These are phyloP conservation scores for Labeo calbasu DNA, from an alignment of 2,797 vertebrate genomes.

Conservation along the genomic window DNA sequence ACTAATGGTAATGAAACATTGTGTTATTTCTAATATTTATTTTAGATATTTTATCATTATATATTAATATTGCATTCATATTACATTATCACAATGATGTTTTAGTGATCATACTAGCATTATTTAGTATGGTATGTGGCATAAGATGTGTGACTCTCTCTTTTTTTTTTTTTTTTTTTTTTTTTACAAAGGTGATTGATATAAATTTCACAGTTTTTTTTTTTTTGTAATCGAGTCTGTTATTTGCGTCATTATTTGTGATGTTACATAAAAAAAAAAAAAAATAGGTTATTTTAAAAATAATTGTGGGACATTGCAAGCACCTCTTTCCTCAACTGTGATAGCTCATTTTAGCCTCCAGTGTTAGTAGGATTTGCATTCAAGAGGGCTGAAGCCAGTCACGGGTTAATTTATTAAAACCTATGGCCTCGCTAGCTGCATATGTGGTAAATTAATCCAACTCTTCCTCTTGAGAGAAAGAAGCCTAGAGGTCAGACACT, in stretches of 20 bases:
- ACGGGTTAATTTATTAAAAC: not conserved
- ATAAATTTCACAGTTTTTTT: not conserved
- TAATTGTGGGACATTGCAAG: not conserved
- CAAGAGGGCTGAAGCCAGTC: not conserved
- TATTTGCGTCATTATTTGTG: not conserved
- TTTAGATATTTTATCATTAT: not conserved
- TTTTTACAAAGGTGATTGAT: too few relatives aligned
- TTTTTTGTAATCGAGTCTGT: not conserved
- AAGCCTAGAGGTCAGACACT: constrained; percentile 13
- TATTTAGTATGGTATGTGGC: not conserved
- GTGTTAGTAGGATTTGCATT: not conserved
- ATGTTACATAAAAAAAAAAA: not conserved
- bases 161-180: too few relatives aligned
- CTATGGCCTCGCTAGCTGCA: not conserved
- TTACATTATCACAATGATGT: not conserved
- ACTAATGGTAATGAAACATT: not conserved
- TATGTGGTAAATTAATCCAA: constrained; percentile 7
- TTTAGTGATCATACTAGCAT: not conserved
- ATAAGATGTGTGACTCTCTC: not conserved
- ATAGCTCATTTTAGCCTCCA: not conserved
- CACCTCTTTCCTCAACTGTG: not conserved
- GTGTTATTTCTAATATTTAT: not conserved
- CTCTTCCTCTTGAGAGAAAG: not conserved
- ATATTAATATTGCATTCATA: not conserved
- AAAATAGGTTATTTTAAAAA: too few relatives aligned